Base-by-base conservation (phyloP, 2,113 vertebrate genomes). In the Micronycteris hirsuta region DNA sequence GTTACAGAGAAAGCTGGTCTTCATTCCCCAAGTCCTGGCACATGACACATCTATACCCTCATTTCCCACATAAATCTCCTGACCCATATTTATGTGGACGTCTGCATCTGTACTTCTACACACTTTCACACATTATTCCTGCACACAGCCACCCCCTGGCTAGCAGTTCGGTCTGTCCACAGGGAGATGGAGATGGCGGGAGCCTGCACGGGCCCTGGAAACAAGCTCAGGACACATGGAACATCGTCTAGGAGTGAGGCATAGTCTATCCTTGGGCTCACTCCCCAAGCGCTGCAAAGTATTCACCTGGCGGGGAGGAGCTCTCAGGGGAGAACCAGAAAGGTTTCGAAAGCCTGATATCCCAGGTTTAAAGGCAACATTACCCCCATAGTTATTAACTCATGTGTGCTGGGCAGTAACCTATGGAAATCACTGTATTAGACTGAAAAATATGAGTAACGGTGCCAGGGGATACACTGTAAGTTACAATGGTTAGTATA, bases 131-230 rank as follows among this genome's bases (percentile, higher is more conserved):
- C 31, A 3, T 20, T 63, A 4, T 43, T 1, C 28, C 31, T 6
- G 2, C 3, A 31, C 58, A 45, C 4, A 54, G 58, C 9, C 12
- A 41, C 5, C 16, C 15, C 4, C 26, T 80, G 22, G 49, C 20
- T 68, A 24, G 26, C 9, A 15, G 4, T 14, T 0, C 2, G 16
- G 5, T 22, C 20, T 45, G 7, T 22, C 28, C 67, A 45, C 1
- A 67, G n/a, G 33, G 31, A 19, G 33, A 38, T 11, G 38, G 49
- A 11, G 9, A 45, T 65, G 2, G 1, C 5, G 2, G 20, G 20
- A 47, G 7, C 26, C 31, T 54, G 10, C 19, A 4, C 14, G 47
- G 24, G 33, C n/a, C 36, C 49, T 7, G 2, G 41, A 76, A 71
- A 38, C 3, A 2, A 22, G 33, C 26, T 56, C 7, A 0, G 26